phyloP scores from a whole-genome alignment of 2,797 vertebrate species.

The Antennarius maculatus region DNA sequence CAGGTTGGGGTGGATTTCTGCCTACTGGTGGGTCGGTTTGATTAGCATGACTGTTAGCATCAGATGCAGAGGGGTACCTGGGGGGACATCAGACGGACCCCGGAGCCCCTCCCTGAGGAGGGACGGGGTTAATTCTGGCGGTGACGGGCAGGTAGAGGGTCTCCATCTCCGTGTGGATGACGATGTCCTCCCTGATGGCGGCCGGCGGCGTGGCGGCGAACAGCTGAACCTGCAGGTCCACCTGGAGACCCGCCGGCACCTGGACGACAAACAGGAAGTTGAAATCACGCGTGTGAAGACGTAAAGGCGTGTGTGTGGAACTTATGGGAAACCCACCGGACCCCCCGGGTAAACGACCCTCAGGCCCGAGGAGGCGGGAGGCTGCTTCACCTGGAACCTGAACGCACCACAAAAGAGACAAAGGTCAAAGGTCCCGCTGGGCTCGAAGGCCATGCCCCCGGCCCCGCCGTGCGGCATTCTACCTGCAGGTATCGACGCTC shows the following conservation, averaged over 20 bases:
- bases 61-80: too few species aligned
- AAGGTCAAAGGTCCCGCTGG: slow-evolving; percentile 33
- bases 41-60: too few species aligned
- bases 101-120: slow-evolving; percentile 63
- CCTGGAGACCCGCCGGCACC: slow-evolving; percentile 89
- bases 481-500: slow-evolving; percentile 89
- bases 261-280: slow-evolving; percentile 44
- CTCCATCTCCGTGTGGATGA: slow-evolving; percentile 87
- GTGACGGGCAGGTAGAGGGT: slow-evolving; percentile 86
- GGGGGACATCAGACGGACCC: slow-evolving; percentile 57
- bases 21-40: background rate
- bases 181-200: slow-evolving; percentile 78
- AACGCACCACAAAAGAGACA: slow-evolving; percentile 36
- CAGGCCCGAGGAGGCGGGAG: slow-evolving; percentile 83
- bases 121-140: slow-evolving; percentile 77
- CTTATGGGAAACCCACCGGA: slow-evolving; percentile 82
- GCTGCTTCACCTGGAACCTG: slow-evolving; percentile 91
- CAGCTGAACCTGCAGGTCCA: slow-evolving; percentile 84
- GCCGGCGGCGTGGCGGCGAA: slow-evolving; percentile 69
- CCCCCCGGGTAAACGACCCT: slow-evolving; percentile 84
- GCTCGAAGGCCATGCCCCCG: slow-evolving; percentile 20
- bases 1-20: background rate
- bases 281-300: too few species aligned
- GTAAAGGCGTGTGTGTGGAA: too few species aligned
- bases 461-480: slow-evolving; percentile 10